Base-by-base conservation (phyloP, 2,888 invertebrate species). In the Esperia sulphurella region DNA sequence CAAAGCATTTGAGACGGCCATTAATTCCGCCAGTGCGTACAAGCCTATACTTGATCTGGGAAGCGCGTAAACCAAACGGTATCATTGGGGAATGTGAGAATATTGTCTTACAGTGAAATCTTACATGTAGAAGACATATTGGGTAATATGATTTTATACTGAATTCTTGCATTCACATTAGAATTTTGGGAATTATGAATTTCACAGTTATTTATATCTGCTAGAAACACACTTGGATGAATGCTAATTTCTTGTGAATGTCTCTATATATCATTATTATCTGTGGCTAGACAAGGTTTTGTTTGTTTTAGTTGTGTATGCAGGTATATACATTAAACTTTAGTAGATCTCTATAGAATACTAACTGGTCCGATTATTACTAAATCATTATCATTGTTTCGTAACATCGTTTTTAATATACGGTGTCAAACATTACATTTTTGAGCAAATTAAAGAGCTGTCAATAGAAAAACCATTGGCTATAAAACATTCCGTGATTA, bases 401-500 rank as follows among this genome's bases (percentile, higher is more conserved):
- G 13, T 39, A 14, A 39, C 39, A 39, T 13, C 14, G 4, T 14
- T 14, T 39, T 39, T 13, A 14, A 21, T 21, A 2, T 5, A 21
- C 21, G 21, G 21, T 5, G 21, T 21, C 21, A 5, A 21, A 21
- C 21, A 30, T 41, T 21, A 21, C 6, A 41, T 8, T 41, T 28
- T 1, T 21, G 5, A 41, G n/a, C 9, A 39, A 39, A 41, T 41
- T 52, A 37, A 33, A 5, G 35, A 45, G 40, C 40, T 28, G 38
- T 29, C 41, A 38, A 33, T 14, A 14, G 21, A 21, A 5, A n/a
- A n/a, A n/a, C 53, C 53, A 65, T 67, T 71, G 61, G 72, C 61
- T 61, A 66, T 70, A 68, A 71, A 69, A 60, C 57, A 61, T 75
- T 77, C 53, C 68, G 65, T 81, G 68, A 74, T 93, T 93, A 71